Percentiles rank a stretch among this genome's conserved stretches.
Conservation (phyloP, 2,888 invertebrate genomes). For the Latrodectus hesperus region DNA sequence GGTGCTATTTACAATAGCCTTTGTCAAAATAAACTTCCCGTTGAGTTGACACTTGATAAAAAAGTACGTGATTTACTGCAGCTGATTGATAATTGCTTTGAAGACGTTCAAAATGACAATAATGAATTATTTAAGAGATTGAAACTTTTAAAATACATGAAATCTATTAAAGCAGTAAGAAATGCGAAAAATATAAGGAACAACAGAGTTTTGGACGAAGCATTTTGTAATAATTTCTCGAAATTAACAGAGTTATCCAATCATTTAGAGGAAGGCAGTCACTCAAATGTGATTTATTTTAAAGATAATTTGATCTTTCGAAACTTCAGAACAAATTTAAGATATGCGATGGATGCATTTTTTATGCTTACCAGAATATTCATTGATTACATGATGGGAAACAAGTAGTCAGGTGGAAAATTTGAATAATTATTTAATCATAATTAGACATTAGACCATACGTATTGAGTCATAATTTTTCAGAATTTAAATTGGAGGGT, state of each 20-base stretch:
- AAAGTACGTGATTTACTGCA: slow-evolving; percentile 6
- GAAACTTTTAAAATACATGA: not conserved
- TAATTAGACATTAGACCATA: too few relatives aligned
- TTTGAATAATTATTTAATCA: too few relatives aligned
- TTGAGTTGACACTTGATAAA: slow-evolving; percentile 4
- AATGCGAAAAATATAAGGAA: slow-evolving; percentile 3
- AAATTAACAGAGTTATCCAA: not conserved
- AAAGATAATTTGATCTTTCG: too few relatives aligned
- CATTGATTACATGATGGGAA: too few relatives aligned
- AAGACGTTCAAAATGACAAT: slow-evolving; percentile 18
- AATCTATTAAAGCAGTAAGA: not conserved
- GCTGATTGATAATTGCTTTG: slow-evolving; percentile 25
- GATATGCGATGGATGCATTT: too few relatives aligned
- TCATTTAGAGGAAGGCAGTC: too few relatives aligned
- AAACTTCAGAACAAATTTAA: too few relatives aligned
- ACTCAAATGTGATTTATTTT: too few relatives aligned
- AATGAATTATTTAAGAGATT: slow-evolving; percentile 3
- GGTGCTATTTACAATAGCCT: slow-evolving; percentile 26
- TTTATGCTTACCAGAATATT: too few relatives aligned
- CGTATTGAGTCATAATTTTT: too few relatives aligned
- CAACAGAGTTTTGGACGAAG: slow-evolving; percentile 8
- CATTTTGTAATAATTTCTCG: slow-evolving; percentile 20
- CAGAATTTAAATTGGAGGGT: too few relatives aligned
- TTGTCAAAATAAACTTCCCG: slow-evolving; percentile 1
- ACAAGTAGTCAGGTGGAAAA: too few relatives aligned